Evolutionary conservation across 2,888 invertebrate species (phyloP), one percentile per base, ranked within the genome.

Genomic region (Cheilosia vulpina): DNA sequence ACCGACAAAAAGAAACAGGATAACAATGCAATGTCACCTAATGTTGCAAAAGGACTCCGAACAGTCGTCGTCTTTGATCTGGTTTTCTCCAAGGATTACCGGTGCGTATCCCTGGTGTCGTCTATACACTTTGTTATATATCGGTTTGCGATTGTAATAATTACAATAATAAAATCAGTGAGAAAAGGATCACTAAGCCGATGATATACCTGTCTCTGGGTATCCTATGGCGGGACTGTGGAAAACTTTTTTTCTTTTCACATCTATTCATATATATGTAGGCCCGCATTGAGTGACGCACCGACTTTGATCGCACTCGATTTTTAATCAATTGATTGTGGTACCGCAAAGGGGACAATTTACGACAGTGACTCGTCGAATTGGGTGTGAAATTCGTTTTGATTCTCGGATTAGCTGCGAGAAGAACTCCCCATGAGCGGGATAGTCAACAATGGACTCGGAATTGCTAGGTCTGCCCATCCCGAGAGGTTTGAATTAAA

Each of bases 161-260:
- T 68, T 63, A 72, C 60, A 66, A 65, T 65, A 68, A 66, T 47
- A 19, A 31, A 65, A 57, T 34, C 50, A 31, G 34, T 34, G 13
- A 38, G 24, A n/a, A 24, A 52, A 21, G 21, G 55, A 76, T 72
- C 84, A 81, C 66, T 85, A 85, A 85, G 85, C 81, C 66, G 71
- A 81, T 85, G 85, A 85, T 85, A 85, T 85, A 81, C 85, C 81
- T 85, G 85, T 85, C 81, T 81, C 24, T 71, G 11, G 52, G 9
- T 65, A 58, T 57, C 58, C 27, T 34, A 60, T 58, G 69, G 34
- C 31, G 21, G 71, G 27, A 6, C 27, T 27, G 15, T 52, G 57
- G 62, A 78, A 79, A 79, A 68, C 66, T 73, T 69, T 55, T 63
- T n/a, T 73, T 66, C 41, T 43, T n/a, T 52, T 13, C 52, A 13